Conservation (phyloP, 2,888 invertebrate species). For the Meliscaeva auricollis region DNA sequence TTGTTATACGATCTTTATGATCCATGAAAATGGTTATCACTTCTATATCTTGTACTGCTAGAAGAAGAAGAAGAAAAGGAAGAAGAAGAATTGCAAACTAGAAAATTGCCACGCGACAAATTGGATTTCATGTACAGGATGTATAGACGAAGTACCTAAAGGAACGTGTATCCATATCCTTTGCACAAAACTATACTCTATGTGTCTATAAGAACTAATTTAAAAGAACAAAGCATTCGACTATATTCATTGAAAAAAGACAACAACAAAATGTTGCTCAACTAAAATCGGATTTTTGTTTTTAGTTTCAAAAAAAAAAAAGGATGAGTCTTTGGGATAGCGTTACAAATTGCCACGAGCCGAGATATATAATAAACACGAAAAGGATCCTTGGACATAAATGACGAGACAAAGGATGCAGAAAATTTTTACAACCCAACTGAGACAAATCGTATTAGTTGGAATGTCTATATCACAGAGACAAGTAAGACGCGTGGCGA, state of each 20-base stretch:
- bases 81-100: constrained; percentile 44
- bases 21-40: constrained; percentile 75
- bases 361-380: not conserved
- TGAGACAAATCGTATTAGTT: constrained; percentile 18
- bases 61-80: constrained; percentile 1
- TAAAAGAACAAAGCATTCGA: constrained; percentile 56
- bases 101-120: constrained; percentile 75
- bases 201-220: constrained; percentile 65
- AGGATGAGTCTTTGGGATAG: constrained; percentile 48
- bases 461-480: not conserved
- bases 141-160: constrained; percentile 2
- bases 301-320: not conserved
- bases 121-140: constrained; percentile 68
- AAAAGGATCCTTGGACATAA: constrained; percentile 50
- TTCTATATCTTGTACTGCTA: not conserved
- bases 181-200: constrained; percentile 16
- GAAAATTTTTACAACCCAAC: constrained; percentile 48
- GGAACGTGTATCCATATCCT: constrained; percentile 6
- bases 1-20: constrained; percentile 73
- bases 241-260: too few relatives aligned
- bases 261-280: constrained; percentile 19
- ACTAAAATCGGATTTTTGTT: constrained; percentile 52
- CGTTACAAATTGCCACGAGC: constrained; percentile 71
- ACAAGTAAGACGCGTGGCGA: constrained; percentile 42
- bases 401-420: constrained; percentile 51